A percentile compares a stretch with the other conserved stretches of the same genome.
Conservation (phyloP, 2,113 vertebrate genomes). For the Craseonycteris thonglongyai region DNA sequence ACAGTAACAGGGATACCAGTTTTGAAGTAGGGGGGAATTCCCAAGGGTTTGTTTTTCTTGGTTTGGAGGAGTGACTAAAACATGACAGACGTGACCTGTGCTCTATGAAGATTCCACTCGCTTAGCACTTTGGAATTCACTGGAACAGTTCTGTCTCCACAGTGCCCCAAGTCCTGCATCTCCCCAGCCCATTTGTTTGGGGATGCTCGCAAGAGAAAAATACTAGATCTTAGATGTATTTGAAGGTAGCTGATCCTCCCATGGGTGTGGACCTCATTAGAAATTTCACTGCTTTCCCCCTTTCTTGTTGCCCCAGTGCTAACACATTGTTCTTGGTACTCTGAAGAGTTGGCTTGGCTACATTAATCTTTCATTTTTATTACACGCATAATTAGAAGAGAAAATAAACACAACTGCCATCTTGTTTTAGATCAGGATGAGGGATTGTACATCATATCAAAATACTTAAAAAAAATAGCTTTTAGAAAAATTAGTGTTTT, state of each 20-base stretch:
- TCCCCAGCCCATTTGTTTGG: not conserved
- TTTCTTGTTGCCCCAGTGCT: not conserved
- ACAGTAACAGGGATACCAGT: not conserved
- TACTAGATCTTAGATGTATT: not conserved
- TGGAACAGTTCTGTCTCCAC: not conserved
- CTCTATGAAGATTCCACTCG: not conserved
- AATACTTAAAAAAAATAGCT: not conserved
- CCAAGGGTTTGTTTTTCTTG: not conserved
- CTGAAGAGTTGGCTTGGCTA: not conserved
- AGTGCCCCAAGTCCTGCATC: not conserved
- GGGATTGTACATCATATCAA: not conserved
- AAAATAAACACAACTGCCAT: not conserved
- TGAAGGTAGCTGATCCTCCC: not conserved
- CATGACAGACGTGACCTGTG: not conserved
- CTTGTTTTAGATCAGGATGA: not conserved
- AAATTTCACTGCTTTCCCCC: not conserved
- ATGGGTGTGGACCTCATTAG: not conserved
- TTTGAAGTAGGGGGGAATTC: conserved; percentile 39
- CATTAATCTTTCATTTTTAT: not conserved
- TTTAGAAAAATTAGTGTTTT: not conserved
- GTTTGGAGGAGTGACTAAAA: not conserved
- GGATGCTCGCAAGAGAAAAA: not conserved
- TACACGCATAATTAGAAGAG: not conserved
- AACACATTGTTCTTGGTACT: not conserved
- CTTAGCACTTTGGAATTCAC: not conserved